Conservation (phyloP, 2,888 invertebrate genomes). For the Standfussiana lucernea region DNA sequence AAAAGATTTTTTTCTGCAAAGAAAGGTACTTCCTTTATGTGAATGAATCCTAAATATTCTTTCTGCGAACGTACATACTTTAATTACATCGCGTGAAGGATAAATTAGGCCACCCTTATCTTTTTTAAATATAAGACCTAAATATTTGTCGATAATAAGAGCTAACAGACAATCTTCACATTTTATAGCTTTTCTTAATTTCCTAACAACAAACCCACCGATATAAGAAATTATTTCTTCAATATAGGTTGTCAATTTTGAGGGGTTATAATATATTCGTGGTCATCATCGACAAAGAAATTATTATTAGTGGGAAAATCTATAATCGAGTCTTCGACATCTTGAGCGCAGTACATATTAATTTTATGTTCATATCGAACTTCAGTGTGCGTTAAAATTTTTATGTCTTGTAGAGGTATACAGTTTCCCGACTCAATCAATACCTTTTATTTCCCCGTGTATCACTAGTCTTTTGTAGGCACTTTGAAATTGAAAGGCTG, state of each 20-base stretch:
- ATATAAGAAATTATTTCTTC: no score
- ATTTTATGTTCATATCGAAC: no score
- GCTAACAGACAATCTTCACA: conserved; percentile 12
- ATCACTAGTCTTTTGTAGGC: neutral
- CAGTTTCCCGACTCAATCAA: neutral
- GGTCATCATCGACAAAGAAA: no score
- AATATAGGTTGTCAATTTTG: no score
- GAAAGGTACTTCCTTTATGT: neutral
- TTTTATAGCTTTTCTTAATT: conserved; percentile 4
- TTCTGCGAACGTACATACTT: conserved; percentile 8
- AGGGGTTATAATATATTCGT: no score
- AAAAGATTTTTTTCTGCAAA: conserved; percentile 3
- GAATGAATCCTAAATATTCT: neutral
- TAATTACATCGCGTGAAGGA: conserved; percentile 5
- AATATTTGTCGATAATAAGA: conserved; percentile 6
- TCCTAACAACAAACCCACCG: neutral
- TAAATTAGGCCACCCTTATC: conserved; percentile 15
- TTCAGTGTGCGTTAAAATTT: no score
- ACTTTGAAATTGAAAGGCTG: neutral
- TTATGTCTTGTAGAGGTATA: neutral
- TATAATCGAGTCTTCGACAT: no score
- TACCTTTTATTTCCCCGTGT: neutral
- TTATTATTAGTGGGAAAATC: no score
- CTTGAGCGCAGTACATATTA: no score
- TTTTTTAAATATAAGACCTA: conserved; percentile 1